Percentiles rank a stretch among this genome's conserved stretches.
Evolutionary conservation across 2,888 invertebrate genomes (phyloP).

Genomic region (Lepidocyrtinus sp.): DNA sequence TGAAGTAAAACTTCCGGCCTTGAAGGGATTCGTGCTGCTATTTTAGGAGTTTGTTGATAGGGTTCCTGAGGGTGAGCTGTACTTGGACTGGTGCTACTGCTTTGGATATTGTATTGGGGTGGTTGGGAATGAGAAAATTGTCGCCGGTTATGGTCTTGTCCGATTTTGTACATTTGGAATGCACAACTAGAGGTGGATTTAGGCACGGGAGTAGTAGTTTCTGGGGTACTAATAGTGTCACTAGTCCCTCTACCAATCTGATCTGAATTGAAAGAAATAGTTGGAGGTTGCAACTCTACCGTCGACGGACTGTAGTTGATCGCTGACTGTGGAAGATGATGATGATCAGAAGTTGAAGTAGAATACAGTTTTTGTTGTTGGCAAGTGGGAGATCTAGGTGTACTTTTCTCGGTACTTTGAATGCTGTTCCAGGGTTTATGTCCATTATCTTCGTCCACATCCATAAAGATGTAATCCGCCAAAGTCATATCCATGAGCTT

Average conservation of each 20-base stretch:
- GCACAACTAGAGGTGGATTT: constrained; percentile 34
- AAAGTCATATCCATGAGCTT: constrained; percentile 42
- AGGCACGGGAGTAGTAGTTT: background rate
- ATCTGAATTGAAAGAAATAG: background rate
- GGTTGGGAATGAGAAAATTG: background rate
- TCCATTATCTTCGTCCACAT: constrained; percentile 26
- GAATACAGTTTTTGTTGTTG: background rate
- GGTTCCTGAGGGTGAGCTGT: background rate
- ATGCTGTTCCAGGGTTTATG: background rate
- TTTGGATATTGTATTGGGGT: background rate
- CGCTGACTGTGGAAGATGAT: background rate
- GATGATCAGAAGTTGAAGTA: background rate
- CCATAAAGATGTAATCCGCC: constrained; percentile 44
- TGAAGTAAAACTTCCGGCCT: background rate
- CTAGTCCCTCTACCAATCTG: constrained; percentile 3
- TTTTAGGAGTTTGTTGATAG: too few species aligned
- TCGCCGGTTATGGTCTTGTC: constrained; percentile 18
- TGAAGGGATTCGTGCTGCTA: constrained; percentile 32
- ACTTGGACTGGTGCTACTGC: background rate
- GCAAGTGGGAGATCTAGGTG: background rate
- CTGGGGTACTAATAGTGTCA: background rate
- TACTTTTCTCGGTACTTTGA: too few species aligned
- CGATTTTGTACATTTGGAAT: constrained; percentile 33
- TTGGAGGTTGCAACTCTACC: background rate
- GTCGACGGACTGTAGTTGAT: background rate